Base-by-base conservation (phyloP, 1,140 invertebrate species). In the Archivesica marissinica region DNA sequence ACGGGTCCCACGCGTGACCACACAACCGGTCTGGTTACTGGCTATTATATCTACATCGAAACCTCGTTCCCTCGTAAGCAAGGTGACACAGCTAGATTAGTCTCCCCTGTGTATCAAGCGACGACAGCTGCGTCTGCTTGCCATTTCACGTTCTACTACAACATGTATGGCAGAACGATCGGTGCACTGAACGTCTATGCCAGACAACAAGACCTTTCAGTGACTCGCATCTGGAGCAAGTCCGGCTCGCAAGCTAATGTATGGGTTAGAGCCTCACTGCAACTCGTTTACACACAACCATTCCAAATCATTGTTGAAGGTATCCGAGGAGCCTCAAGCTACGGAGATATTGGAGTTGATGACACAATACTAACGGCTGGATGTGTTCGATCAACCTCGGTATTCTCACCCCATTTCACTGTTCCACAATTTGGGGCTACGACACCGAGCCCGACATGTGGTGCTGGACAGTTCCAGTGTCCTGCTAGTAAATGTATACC, bases 1-100 rank as follows among this genome's bases (percentile, higher is more conserved):
- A 91, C 91, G 15, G 92, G 91, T 13, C 92, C 92, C 13, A 75
- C 87, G 13, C 82, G 80, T 20, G 92, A 93, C 61, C 92, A 93
- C 81, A 92, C 92, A 3, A 88, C 88, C 47, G 89, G 90, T n/a
- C 39, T 90, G 1, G 59, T 66, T n/a, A 82, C 88, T 66, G 92
- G 91, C 28, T 85, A 90, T 23, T 94, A 91, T 86, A 95, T 97
- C 93, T 97, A 97, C 90, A 96, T 97, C 44, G 97, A 97, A 88
- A 95, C 96, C 56, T 93, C 91, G 9, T 44, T 54, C 1, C 92
- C 92, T 13, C 72, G 88, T 25, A 87, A 74, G 33, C 41, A 38
- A 20, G 92, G 92, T 11, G 90, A 93, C 61, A 88, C 86, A 54
- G 93, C 93, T 28, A 59, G 89, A 70, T 76, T 94, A 7, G 41